Evolutionary conservation across 2,888 invertebrate genomes (phyloP).

Genomic region (Phytoseiulus persimilis): DNA sequence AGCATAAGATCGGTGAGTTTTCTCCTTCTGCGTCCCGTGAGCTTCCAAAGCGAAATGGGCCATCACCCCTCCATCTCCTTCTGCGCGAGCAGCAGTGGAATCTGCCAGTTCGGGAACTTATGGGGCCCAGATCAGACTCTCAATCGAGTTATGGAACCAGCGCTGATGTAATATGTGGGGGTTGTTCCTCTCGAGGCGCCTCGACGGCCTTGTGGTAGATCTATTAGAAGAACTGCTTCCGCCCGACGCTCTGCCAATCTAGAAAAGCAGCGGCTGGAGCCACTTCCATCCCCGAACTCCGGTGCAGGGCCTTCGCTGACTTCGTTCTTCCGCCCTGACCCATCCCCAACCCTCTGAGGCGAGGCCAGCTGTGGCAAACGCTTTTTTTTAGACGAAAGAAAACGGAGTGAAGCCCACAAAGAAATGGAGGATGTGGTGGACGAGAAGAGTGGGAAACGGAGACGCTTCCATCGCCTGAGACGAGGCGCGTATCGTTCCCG

Average conservation of each 20-base stretch:
- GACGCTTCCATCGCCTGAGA: neutral
- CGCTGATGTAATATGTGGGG: neutral
- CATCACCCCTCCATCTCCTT: too few relatives aligned
- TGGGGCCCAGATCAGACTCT: neutral
- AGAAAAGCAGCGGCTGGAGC: neutral
- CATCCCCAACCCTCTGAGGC: neutral
- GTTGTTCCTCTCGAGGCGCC: neutral
- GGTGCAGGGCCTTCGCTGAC: neutral
- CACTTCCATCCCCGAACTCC: neutral
- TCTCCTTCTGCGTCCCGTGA: neutral
- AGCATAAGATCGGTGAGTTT: constrained; percentile 31
- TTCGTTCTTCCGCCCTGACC: neutral
- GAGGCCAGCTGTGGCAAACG: neutral
- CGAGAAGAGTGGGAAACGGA: neutral
- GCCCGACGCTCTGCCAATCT: neutral
- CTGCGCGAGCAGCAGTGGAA: too few relatives aligned
- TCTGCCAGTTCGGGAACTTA: too few relatives aligned
- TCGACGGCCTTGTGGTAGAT: neutral
- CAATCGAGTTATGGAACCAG: neutral
- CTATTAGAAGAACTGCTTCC: neutral
- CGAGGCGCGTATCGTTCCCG: neutral
- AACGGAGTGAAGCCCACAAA: neutral
- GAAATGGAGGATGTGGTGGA: neutral
- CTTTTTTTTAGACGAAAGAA: neutral
- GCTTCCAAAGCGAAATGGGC: neutral